These are phyloP conservation scores for Drosophila mettleri DNA, from an alignment of 2,888 invertebrate species.

Conservation along the genomic window DNA sequence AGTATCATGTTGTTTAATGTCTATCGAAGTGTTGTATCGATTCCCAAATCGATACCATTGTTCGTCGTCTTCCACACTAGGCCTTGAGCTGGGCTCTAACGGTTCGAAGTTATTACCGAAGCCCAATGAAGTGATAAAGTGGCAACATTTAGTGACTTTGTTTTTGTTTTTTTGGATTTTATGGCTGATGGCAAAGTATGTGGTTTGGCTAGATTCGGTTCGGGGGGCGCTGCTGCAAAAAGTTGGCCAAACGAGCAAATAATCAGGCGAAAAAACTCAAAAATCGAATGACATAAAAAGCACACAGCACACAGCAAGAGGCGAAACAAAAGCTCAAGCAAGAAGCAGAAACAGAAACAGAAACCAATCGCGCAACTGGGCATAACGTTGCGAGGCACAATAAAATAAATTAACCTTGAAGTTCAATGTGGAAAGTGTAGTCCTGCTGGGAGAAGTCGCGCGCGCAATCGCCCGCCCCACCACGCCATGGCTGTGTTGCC, in stretches of 20 bases:
- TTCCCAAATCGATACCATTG: background rate
- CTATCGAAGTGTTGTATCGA: background rate
- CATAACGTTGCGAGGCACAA: conserved; percentile 45
- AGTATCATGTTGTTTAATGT: background rate
- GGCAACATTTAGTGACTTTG: conserved; percentile 64
- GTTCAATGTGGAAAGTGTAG: conserved; percentile 62
- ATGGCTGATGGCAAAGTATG: conserved; percentile 13
- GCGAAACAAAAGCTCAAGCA: background rate
- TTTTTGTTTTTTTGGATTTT: conserved; percentile 21
- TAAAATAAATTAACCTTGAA: conserved; percentile 75
- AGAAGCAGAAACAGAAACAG: background rate
- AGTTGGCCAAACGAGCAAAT: conserved; percentile 42
- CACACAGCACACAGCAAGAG: conserved; percentile 1
- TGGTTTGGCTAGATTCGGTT: background rate
- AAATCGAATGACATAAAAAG: conserved; percentile 68
- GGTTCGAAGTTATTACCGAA: conserved; percentile 16
- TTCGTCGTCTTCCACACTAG: too few relatives aligned
- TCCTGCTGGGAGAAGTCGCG: conserved; percentile 31
- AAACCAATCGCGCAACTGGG: conserved; percentile 26
- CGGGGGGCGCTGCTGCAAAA: conserved; percentile 8
- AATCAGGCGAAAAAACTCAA: conserved; percentile 51
- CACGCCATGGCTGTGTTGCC: conserved; percentile 28
- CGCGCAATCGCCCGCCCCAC: background rate
- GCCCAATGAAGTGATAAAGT: conserved; percentile 69
- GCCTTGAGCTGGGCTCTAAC: conserved; percentile 3